A percentile compares a stretch with the other conserved stretches of the same genome.
Conservation (phyloP, 2,888 invertebrate genomes). For the Melikaiella ostensackeni region DNA sequence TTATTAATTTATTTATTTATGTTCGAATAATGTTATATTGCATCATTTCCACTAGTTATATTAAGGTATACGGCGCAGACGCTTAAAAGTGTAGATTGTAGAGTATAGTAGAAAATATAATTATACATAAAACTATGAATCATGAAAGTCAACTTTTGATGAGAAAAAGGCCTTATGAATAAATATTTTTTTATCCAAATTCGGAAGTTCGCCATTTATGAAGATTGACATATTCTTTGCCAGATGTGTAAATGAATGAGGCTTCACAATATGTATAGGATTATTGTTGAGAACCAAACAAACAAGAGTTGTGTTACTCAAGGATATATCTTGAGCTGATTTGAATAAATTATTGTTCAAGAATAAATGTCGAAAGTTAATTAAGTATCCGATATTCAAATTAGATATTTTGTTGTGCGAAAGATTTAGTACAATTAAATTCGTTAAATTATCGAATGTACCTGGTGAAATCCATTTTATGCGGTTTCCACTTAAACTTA, state of each 20-base stretch:
- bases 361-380: background rate
- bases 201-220: background rate
- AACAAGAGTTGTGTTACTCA: background rate
- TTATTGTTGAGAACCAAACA: background rate
- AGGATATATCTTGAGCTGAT: background rate
- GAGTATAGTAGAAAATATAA: too few species aligned
- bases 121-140: background rate
- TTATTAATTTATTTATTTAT: too few species aligned
- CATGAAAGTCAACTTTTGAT: background rate
- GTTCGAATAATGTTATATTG: too few species aligned
- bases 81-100: too few species aligned
- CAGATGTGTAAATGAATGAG: constrained; percentile 1
- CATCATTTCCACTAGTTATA: too few species aligned
- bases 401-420: background rate
- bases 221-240: background rate
- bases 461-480: background rate
- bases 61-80: too few species aligned
- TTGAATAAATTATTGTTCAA: background rate
- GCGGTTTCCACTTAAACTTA: background rate
- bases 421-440: background rate
- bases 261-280: background rate
- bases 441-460: background rate
- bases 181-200: background rate
- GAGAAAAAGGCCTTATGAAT: background rate
- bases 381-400: background rate